Evolutionary conservation across 2,797 vertebrate species (phyloP), one percentile per base, ranked within the genome.

Genomic region (Lepidocolaptes lacrymiger): DNA sequence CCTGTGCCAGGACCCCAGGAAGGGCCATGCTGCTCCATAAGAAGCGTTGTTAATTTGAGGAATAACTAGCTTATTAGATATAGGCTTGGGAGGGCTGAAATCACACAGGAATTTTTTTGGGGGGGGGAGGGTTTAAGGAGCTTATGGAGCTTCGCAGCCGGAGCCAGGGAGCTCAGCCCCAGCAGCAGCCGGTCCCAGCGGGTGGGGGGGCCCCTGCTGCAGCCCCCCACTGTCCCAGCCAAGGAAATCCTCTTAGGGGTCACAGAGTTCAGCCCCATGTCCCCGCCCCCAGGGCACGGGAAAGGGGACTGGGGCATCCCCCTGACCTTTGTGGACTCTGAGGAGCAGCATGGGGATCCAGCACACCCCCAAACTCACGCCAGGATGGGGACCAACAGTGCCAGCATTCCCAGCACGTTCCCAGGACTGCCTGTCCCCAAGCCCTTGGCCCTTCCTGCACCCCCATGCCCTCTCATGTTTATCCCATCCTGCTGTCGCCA

Each of bases 41-140:
- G 41, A 37, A 86, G 14, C 12, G 2, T 15, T 17, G 23, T 84
- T 92, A 86, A 74, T 75, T 86, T 81, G 71, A 61, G 59, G 36
- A 82, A 91, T 93, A 95, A 93, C 34, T 12, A 71, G 82, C 91
- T 97, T 95, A 95, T 86, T 88, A 91, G 69, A 54, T 36, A 55
- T 3, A 48, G 76, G 51, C 54, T 34, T 41, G 54, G 39, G 37
- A 20, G 34, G 44, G 39, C 43, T 89, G 77, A 76, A 94, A 74
- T 56, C 12, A 14, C 68, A 52, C 21, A 6, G 27, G 73, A 27
- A 1, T 61, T 61, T 75, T 75, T 61, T 44, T 18, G 5, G 26
- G 14, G 30, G 43, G 13, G 61, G 49, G 32, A 48, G 58, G 32
- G n/a, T 66, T 96, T 96, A 96, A 94, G 84, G 83, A 84, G 95